Conservation (phyloP, 1,140 invertebrate genomes). For the Hestina assimilis region DNA sequence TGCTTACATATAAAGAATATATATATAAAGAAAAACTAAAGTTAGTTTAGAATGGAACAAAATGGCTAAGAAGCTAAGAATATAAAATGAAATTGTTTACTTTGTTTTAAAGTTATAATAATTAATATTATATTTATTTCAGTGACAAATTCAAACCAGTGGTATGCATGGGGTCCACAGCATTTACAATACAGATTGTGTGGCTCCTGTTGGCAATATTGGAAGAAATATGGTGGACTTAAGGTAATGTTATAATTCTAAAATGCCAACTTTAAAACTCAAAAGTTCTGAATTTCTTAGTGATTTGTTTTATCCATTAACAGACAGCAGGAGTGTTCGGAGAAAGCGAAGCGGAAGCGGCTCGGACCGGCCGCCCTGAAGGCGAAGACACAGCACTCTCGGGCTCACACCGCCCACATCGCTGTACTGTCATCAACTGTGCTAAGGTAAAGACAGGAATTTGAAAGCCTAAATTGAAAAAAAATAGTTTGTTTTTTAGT, state of each 20-base stretch:
- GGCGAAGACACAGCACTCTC: constrained; percentile 78
- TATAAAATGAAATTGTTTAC: too few species aligned
- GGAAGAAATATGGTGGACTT: constrained; percentile 99
- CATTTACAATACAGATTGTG: constrained; percentile 95
- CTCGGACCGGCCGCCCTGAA: constrained; percentile 69
- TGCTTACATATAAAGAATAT: too few species aligned
- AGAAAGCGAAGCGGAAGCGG: constrained; percentile 73
- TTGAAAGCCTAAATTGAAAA: too few species aligned
- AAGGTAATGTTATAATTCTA: too few species aligned
- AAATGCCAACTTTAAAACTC: too few species aligned
- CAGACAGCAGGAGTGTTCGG: constrained; percentile 68
- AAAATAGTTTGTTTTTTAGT: not conserved
- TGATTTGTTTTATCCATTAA: not conserved
- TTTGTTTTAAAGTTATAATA: not conserved
- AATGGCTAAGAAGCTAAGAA: too few species aligned
- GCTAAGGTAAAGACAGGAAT: constrained; percentile 81
- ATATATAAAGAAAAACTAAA: too few species aligned
- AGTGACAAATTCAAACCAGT: constrained; percentile 89
- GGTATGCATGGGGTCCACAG: constrained; percentile 97
- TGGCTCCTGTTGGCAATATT: constrained; percentile 96
- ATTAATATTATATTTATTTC: constrained; percentile 32
- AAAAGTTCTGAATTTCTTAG: not conserved
- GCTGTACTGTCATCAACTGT: constrained; percentile 93
- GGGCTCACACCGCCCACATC: constrained; percentile 86
- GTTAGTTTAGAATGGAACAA: too few species aligned